Percentiles rank a stretch among this genome's conserved stretches.
Evolutionary conservation across 2,113 vertebrate species (phyloP).

Genomic region (Macroglossus sobrinus): DNA sequence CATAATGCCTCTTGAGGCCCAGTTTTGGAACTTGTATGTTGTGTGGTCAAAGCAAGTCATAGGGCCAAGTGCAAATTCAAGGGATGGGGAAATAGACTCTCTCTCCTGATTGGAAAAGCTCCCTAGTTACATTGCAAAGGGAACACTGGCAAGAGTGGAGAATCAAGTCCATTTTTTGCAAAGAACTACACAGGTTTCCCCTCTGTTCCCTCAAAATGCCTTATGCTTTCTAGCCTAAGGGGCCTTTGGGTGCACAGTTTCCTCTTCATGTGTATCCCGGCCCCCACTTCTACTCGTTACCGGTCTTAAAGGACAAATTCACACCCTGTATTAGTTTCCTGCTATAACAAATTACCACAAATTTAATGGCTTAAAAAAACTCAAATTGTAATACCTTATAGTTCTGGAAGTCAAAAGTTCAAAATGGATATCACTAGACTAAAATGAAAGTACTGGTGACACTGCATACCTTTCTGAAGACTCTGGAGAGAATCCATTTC

Average conservation of each 20-base stretch:
- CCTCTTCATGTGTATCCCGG: not conserved
- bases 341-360: not conserved
- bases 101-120: not conserved
- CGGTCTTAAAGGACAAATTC: not conserved
- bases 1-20: not conserved
- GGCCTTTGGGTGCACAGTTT: too few relatives aligned
- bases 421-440: not conserved
- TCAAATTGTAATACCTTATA: not conserved
- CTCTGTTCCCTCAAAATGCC: not conserved
- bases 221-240: not conserved
- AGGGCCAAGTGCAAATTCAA: not conserved
- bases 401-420: not conserved
- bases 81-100: not conserved
- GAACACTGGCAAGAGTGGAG: not conserved
- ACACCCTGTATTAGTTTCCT: not conserved
- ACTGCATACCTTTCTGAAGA: not conserved
- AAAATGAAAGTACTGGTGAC: not conserved
- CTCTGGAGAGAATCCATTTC: not conserved
- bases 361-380: not conserved
- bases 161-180: not conserved
- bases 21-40: not conserved
- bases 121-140: not conserved
- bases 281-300: not conserved
- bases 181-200: not conserved
- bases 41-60: not conserved